Evolutionary conservation across 2,797 vertebrate genomes (phyloP).

Genomic region (Micromesistius poutassou): DNA sequence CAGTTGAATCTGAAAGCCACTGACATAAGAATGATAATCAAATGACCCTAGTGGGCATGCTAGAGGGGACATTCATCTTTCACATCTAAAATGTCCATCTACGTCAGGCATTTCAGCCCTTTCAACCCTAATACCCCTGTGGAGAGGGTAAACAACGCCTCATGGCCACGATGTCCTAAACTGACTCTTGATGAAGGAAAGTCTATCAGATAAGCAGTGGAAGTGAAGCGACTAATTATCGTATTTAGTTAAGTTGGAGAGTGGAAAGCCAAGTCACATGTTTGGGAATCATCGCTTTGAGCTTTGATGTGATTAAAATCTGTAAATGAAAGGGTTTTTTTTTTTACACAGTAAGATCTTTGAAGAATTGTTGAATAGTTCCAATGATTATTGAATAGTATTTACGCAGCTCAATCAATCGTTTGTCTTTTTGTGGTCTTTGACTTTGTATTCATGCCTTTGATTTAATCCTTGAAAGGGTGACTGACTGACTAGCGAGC

Average conservation of each 20-base stretch:
- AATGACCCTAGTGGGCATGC: not conserved
- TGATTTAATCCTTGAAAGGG: not conserved
- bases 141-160: no score
- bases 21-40: not conserved
- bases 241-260: slow-evolving; percentile 2
- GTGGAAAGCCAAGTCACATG: slow-evolving; percentile 11
- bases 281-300: not conserved
- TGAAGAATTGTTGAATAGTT: no score
- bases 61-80: no score
- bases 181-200: not conserved
- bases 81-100: not conserved
- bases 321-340: not conserved
- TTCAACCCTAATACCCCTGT: not conserved
- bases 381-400: no score
- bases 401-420: not conserved
- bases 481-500: not conserved
- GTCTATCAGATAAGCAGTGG: not conserved
- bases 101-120: not conserved
- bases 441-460: not conserved
- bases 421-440: not conserved
- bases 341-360: not conserved
- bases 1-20: no score
- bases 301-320: not conserved
- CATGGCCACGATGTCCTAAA: not conserved
- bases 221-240: slow-evolving; percentile 5